phyloP scores from a whole-genome alignment of 1,140 invertebrate species.

The Andricus grossulariae region DNA sequence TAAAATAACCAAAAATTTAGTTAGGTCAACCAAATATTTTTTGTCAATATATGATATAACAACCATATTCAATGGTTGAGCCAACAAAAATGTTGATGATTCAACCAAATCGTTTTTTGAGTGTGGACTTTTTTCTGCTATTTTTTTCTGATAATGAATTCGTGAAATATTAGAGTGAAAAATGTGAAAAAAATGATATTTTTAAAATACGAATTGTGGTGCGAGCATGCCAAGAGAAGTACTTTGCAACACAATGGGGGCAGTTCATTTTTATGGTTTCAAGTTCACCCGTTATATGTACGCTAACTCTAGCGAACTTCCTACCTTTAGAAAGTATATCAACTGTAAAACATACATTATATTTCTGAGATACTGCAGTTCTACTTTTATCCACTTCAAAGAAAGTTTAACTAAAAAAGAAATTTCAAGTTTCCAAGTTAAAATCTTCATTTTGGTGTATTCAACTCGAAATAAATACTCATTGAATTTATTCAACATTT shows the following conservation, averaged over 20 bases:
- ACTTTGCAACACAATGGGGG: constrained; percentile 17
- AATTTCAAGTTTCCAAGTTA: too few species aligned
- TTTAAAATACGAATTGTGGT: not conserved
- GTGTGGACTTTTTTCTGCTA: too few species aligned
- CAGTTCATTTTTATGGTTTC: constrained; percentile 30
- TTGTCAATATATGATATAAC: too few species aligned
- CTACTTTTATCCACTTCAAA: not conserved
- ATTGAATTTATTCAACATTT: not conserved
- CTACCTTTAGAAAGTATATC: constrained; percentile 32
- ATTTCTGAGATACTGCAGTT: constrained; percentile 20
- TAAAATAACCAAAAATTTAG: too few species aligned
- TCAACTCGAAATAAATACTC: not conserved
- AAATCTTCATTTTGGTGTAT: too few species aligned
- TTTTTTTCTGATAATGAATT: not conserved
- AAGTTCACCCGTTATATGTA: constrained; percentile 19
- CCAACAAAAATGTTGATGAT: too few species aligned
- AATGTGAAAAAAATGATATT: not conserved
- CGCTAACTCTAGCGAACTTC: constrained; percentile 26
- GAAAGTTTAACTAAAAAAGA: not conserved
- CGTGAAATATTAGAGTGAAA: not conserved
- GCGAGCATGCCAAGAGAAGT: not conserved
- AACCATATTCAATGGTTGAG: too few species aligned
- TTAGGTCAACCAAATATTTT: too few species aligned
- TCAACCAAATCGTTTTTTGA: too few species aligned
- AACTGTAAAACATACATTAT: constrained; percentile 13